phyloP scores from a whole-genome alignment of 2,797 vertebrate genomes.

The Microhierax caerulescens region DNA sequence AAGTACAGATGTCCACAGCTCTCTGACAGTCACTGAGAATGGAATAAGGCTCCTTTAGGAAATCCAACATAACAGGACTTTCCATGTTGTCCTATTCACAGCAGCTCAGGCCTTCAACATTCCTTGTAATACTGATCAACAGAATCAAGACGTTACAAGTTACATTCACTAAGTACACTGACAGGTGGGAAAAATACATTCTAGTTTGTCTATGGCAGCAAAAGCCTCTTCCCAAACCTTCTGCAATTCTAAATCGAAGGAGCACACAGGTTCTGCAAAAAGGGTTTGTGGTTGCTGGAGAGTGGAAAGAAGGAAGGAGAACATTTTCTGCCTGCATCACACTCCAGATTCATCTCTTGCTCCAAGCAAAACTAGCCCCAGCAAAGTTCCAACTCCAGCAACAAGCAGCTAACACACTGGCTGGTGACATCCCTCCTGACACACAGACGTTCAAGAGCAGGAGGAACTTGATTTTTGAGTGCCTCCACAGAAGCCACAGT shows the following conservation, averaged over 20 bases:
- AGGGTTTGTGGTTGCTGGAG: neutral
- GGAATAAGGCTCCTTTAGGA: neutral
- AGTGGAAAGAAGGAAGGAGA: neutral
- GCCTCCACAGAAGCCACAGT: neutral
- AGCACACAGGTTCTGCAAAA: neutral
- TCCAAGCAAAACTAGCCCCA: neutral
- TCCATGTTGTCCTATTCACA: neutral
- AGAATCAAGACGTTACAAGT: neutral
- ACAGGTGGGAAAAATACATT: neutral
- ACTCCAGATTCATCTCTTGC: neutral
- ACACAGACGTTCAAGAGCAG: neutral
- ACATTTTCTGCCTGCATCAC: neutral
- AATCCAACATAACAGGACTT: neutral
- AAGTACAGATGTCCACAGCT: neutral
- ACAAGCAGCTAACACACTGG: neutral
- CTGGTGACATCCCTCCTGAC: neutral
- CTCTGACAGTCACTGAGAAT: neutral
- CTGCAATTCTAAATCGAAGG: neutral
- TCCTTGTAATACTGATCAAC: neutral
- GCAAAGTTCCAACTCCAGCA: neutral
- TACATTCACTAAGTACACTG: neutral
- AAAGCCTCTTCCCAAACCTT: neutral
- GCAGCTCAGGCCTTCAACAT: neutral
- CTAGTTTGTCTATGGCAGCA: neutral
- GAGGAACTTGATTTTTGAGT: neutral